Evolutionary conservation across 1,140 invertebrate genomes (phyloP).

Genomic region (Drosophila sucinea): DNA sequence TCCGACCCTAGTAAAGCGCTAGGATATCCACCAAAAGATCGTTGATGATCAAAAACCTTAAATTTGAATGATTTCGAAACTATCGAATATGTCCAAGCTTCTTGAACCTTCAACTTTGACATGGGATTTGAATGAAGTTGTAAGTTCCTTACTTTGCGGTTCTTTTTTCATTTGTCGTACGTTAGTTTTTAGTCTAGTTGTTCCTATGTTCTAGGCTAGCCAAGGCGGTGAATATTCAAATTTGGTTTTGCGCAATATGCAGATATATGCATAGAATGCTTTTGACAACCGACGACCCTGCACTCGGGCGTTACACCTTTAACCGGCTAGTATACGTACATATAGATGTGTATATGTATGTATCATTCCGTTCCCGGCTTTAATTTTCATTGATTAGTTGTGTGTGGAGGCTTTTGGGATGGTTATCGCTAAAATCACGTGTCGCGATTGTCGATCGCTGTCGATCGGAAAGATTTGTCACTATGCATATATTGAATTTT

Average conservation of each 20-base stretch:
- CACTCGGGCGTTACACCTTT: slow-evolving; percentile 32
- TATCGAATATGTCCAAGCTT: too few species aligned
- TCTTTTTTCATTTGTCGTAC: background rate
- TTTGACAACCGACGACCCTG: slow-evolving; percentile 22
- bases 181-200: background rate
- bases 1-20: background rate
- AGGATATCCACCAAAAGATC: background rate
- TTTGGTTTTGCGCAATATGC: slow-evolving; percentile 30
- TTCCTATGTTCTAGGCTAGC: background rate
- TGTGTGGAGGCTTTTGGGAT: background rate
- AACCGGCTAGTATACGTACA: slow-evolving; percentile 17
- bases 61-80: too few species aligned
- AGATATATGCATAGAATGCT: slow-evolving; percentile 42
- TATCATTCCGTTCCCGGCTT: slow-evolving; percentile 1
- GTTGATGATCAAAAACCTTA: too few species aligned
- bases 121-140: background rate
- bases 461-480: slow-evolving; percentile 12
- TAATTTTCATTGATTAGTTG: slow-evolving; percentile 54
- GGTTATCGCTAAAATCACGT: slow-evolving; percentile 18
- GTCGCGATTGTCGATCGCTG: slow-evolving; percentile 19
- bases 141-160: background rate
- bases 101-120: background rate
- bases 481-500: slow-evolving; percentile 7
- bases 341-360: background rate
- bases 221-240: slow-evolving; percentile 6